Percentiles rank a stretch among this genome's conserved stretches.
phyloP scores from a whole-genome alignment of 2,888 invertebrate species.

The Marasmarcha lunaedactyla region DNA sequence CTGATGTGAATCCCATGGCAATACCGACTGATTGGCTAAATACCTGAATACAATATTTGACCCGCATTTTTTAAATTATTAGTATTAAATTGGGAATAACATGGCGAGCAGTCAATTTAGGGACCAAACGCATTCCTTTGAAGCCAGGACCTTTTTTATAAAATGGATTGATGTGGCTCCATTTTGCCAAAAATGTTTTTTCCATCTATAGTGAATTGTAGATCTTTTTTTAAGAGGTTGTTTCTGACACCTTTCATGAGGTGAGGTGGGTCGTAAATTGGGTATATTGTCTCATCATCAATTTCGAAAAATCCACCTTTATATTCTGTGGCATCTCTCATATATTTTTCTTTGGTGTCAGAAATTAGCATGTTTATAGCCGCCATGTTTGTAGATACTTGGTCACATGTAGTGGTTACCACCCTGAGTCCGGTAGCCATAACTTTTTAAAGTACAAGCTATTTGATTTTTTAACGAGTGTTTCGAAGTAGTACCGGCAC shows the following conservation, averaged over 20 bases:
- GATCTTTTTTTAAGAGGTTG: conserved; percentile 3
- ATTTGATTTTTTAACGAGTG: conserved; percentile 12
- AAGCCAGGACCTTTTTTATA: background rate
- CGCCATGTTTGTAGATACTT: conserved; percentile 17
- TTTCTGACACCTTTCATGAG: no score
- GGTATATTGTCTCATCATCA: conserved; percentile 1
- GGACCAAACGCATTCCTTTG: no score
- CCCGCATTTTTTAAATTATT: no score
- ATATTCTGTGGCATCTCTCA: background rate
- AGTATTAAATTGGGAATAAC: no score
- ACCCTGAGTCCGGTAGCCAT: conserved; percentile 15
- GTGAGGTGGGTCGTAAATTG: conserved; percentile 10
- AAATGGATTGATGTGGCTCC: background rate
- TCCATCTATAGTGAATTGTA: background rate
- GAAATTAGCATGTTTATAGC: conserved; percentile 3
- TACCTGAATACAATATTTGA: no score
- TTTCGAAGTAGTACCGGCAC: conserved; percentile 3
- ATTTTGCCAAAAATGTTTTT: background rate
- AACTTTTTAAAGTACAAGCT: conserved; percentile 6
- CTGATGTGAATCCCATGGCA: no score
- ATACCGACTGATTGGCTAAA: no score
- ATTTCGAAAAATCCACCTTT: background rate
- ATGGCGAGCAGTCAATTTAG: no score
- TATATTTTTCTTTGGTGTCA: background rate
- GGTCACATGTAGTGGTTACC: conserved; percentile 22